A percentile compares a stretch with the other conserved stretches of the same genome.
Evolutionary conservation across 2,113 vertebrate species (phyloP).

Genomic region (Alces alces): DNA sequence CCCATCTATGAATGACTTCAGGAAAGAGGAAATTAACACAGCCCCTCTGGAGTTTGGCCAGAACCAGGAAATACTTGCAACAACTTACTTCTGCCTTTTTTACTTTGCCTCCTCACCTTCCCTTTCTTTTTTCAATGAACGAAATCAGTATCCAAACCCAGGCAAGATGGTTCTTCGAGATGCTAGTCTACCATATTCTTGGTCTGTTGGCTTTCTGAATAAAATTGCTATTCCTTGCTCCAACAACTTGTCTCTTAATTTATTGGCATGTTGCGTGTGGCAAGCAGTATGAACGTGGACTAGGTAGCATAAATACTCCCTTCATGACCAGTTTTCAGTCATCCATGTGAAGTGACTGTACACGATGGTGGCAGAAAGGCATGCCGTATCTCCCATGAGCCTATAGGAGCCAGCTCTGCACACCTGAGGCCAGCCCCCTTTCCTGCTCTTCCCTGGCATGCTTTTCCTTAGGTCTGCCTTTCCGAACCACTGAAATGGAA

Average conservation of each 20-base stretch:
- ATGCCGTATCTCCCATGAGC: too few relatives aligned
- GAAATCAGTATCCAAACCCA: neutral
- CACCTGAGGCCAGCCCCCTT: neutral
- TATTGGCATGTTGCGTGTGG: accelerated
- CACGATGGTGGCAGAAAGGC: neutral
- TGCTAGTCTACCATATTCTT: neutral
- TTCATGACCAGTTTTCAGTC: neutral
- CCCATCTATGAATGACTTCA: neutral
- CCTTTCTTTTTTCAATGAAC: neutral
- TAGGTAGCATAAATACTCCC: neutral
- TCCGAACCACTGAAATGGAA: neutral
- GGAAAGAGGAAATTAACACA: neutral
- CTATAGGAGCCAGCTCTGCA: neutral
- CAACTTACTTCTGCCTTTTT: neutral
- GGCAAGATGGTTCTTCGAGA: neutral
- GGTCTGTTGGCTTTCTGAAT: neutral
- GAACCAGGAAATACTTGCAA: neutral
- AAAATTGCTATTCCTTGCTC: neutral
- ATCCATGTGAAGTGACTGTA: neutral
- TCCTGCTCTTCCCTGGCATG: neutral
- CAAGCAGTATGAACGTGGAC: neutral
- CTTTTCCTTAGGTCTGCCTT: neutral
- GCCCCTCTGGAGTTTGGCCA: neutral
- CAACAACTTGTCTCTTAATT: neutral
- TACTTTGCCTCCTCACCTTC: neutral